Base-by-base conservation (phyloP, 2,888 invertebrate species). In the Drosophila prolongata region DNA sequence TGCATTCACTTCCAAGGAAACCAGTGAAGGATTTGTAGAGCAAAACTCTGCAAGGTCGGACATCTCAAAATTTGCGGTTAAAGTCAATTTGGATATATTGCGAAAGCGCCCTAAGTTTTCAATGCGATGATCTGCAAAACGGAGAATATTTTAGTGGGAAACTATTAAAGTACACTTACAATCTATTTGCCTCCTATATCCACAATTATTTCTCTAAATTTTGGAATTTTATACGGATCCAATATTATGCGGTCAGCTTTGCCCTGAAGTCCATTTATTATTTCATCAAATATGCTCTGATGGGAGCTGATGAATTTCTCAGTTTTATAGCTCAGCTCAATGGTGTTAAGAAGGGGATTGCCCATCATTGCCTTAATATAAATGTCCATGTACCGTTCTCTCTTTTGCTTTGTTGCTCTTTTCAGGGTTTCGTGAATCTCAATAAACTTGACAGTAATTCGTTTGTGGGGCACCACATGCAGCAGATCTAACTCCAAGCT, bases 11-110 rank as follows among this genome's bases (percentile, higher is more conserved):
- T 66, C 65, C 35, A 66, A 27, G 3, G 11, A 16, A 1, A 14
- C n/a, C 6, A 66, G 27, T 3, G 46, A 10, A 2, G 24, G 54
- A 30, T 65, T 66, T 0, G 14, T 19, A 8, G 13, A 14, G 19
- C 65, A 66, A 13, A 66, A 65, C 13, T 66, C 19, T 6, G 4
- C 13, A 1, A 66, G 27, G 19, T 66, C 65, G 11, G 16, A 10
- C 8, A 66, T 65, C 10, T 35, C 19, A 35, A 66, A 47, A 1
- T 24, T 27, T 8, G 65, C 65, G 0, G 34, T 66, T 13, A 66
- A 6, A 1, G n/a, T 27, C 8, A 66, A 46, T n/a, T 47, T 65
- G 5, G 27, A 13, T 27, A 66, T 42, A 40, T 47, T 46, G 14
- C 47, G 59, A 53, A 59, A 59, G 0, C 13, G 34, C 0, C 13